A percentile compares a stretch with the other conserved stretches of the same genome.
phyloP scores from a whole-genome alignment of 2,888 invertebrate genomes.

The Microdon myrmicae region DNA sequence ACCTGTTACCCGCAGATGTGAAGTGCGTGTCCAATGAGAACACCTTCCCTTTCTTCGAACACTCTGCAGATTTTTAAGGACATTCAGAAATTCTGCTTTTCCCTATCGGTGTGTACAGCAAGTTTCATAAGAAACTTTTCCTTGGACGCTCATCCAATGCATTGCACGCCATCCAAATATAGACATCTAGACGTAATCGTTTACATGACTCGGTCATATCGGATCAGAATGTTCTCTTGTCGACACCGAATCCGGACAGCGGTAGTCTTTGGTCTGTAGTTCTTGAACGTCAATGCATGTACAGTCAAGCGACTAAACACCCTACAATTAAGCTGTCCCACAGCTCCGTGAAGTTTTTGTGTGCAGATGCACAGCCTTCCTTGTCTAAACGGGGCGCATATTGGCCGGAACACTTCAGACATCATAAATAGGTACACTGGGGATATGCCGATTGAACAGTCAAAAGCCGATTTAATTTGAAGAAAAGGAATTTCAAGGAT shows the following conservation, averaged over 20 bases:
- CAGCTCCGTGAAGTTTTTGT: slow-evolving; percentile 14
- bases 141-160: too few species aligned
- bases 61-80: too few species aligned
- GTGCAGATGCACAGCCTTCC: slow-evolving; percentile 15
- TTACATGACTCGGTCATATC: too few species aligned
- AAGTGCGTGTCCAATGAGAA: too few species aligned
- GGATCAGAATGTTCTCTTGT: slow-evolving; percentile 17
- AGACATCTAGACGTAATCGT: too few species aligned
- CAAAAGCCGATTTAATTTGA: neutral
- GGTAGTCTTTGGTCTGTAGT: slow-evolving; percentile 12
- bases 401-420: neutral
- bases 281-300: slow-evolving; percentile 9
- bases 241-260: neutral
- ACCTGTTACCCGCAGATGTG: too few species aligned
- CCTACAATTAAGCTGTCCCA: slow-evolving; percentile 39
- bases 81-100: too few species aligned
- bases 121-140: too few species aligned
- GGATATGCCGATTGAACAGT: neutral
- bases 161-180: too few species aligned
- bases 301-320: slow-evolving; percentile 18
- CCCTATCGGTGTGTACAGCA: too few species aligned
- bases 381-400: neutral
- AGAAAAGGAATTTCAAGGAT: neutral
- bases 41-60: too few species aligned
- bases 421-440: slow-evolving; percentile 12